phyloP scores from a whole-genome alignment of 2,113 vertebrate genomes.

The Phaethornis superciliosus region DNA sequence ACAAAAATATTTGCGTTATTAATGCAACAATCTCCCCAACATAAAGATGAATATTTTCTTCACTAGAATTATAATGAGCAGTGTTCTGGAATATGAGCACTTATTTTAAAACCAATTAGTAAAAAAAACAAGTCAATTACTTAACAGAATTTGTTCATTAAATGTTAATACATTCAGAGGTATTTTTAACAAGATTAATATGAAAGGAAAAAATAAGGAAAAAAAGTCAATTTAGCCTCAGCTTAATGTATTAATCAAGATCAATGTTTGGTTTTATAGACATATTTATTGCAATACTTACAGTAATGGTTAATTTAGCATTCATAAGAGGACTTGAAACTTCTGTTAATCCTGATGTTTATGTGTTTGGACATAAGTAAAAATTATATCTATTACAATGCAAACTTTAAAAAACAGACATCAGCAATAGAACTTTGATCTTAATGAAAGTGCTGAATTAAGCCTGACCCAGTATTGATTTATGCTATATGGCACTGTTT shows the following conservation, averaged over 20 bases:
- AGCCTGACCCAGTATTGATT: neutral
- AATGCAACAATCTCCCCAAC: neutral
- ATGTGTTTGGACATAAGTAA: neutral
- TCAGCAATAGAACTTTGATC: neutral
- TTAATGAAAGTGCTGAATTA: neutral
- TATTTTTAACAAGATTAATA: conserved; percentile 69
- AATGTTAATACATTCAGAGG: conserved; percentile 72
- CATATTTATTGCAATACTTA: conserved; percentile 46
- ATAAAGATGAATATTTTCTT: conserved; percentile 55
- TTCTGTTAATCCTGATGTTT: neutral
- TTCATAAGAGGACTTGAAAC: neutral
- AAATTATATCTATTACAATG: neutral
- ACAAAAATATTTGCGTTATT: conserved; percentile 28
- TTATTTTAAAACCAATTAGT: conserved; percentile 71
- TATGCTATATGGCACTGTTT: neutral
- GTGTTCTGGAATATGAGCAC: conserved; percentile 61
- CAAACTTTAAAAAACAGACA: neutral
- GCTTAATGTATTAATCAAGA: conserved; percentile 63
- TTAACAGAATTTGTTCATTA: conserved; percentile 68
- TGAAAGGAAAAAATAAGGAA: conserved; percentile 45
- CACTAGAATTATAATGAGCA: conserved; percentile 61
- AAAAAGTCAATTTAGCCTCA: conserved; percentile 57
- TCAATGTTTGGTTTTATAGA: conserved; percentile 34
- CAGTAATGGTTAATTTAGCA: conserved; percentile 36
- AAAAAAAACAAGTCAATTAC: conserved; percentile 73